These are phyloP conservation scores for Pterostichus madidus DNA, from an alignment of 2,888 invertebrate genomes.

Conservation along the genomic window DNA sequence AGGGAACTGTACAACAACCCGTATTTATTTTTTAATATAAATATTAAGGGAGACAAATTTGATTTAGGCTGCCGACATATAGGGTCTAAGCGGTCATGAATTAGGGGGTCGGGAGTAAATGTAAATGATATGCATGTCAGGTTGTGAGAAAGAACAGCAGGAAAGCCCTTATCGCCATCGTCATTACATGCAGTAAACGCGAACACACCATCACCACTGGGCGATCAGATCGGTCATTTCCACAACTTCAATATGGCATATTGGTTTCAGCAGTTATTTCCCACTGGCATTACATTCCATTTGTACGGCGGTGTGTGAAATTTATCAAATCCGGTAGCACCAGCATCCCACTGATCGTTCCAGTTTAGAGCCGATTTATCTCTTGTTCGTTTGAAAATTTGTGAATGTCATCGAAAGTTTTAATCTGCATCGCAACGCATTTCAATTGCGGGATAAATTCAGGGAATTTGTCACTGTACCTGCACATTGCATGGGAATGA, in stretches of 20 bases:
- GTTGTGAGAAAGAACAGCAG: slow-evolving; percentile 44
- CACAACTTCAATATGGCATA: slow-evolving; percentile 74
- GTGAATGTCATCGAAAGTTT: slow-evolving; percentile 71
- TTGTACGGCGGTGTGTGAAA: slow-evolving; percentile 72
- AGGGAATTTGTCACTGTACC: slow-evolving; percentile 56
- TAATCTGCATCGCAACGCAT: slow-evolving; percentile 68
- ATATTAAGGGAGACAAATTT: no score
- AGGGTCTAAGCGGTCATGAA: neutral
- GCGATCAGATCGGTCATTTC: slow-evolving; percentile 55
- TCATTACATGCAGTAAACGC: slow-evolving; percentile 54
- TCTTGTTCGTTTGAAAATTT: slow-evolving; percentile 71
- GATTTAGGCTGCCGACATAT: no score
- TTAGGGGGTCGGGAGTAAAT: slow-evolving; percentile 6
- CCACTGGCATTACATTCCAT: slow-evolving; percentile 74
- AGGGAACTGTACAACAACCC: no score
- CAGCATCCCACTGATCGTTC: slow-evolving; percentile 69
- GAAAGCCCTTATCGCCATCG: slow-evolving; percentile 6
- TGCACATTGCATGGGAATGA: slow-evolving; percentile 1
- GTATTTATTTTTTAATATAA: no score
- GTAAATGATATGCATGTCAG: slow-evolving; percentile 46
- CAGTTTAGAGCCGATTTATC: slow-evolving; percentile 74
- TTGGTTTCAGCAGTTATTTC: slow-evolving; percentile 74
- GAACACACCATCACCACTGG: slow-evolving; percentile 56
- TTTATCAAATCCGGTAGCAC: slow-evolving; percentile 69
- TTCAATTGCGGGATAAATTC: slow-evolving; percentile 66